These are phyloP conservation scores for Chrysomallon squamiferum DNA, from an alignment of 1,140 invertebrate genomes.

Conservation along the genomic window DNA sequence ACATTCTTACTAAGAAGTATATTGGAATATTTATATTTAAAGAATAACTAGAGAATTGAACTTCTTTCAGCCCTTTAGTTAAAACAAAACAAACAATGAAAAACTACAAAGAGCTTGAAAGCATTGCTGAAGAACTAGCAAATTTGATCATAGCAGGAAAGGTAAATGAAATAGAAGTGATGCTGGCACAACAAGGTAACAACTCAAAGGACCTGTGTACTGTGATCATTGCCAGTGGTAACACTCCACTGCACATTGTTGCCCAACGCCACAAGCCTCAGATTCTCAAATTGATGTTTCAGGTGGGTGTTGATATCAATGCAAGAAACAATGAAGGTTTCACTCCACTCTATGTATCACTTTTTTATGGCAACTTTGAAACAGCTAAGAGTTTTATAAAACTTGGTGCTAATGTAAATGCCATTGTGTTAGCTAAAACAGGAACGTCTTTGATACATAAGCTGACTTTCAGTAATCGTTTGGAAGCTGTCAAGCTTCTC, in stretches of 20 bases:
- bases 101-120: conserved; percentile 1
- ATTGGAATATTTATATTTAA: too few species aligned
- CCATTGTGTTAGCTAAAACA: conserved; percentile 30
- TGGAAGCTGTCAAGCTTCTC: conserved; percentile 36
- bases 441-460: conserved; percentile 46
- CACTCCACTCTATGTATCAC: conserved; percentile 31
- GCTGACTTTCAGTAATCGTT: conserved; percentile 37
- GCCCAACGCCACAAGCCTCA: conserved; percentile 35
- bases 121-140: neutral
- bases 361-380: conserved; percentile 13
- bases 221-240: conserved; percentile 40
- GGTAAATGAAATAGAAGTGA: neutral
- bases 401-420: conserved; percentile 43
- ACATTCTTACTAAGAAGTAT: too few species aligned
- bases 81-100: too few species aligned
- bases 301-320: conserved; percentile 37
- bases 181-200: neutral
- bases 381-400: conserved; percentile 31
- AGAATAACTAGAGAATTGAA: too few species aligned
- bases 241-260: conserved; percentile 40
- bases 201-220: conserved; percentile 42
- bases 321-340: conserved; percentile 39
- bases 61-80: too few species aligned
- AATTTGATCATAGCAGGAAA: conserved; percentile 1
- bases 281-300: conserved; percentile 26